Evolutionary conservation across 2,888 invertebrate species (phyloP).

Genomic region (Drosophila anomalata): DNA sequence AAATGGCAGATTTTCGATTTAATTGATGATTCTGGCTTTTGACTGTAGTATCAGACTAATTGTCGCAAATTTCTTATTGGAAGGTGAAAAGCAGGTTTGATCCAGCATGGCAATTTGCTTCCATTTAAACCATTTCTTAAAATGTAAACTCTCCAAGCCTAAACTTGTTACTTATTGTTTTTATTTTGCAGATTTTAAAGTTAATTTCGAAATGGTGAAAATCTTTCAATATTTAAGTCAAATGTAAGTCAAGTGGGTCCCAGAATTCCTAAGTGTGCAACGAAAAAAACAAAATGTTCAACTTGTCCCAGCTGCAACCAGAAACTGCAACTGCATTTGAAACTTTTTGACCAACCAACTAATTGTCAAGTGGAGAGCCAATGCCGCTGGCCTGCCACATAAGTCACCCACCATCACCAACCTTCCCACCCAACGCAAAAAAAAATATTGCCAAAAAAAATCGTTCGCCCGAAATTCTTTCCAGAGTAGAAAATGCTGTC

Average conservation of each 20-base stretch:
- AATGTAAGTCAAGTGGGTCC: background rate
- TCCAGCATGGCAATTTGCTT: background rate
- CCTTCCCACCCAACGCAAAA: background rate
- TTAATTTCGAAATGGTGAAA: background rate
- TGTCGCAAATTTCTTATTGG: constrained; percentile 15
- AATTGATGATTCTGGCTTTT: constrained; percentile 3
- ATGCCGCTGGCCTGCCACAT: constrained; percentile 36
- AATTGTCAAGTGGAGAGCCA: constrained; percentile 47
- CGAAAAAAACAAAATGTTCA: constrained; percentile 19
- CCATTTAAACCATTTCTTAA: background rate
- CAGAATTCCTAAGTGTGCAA: constrained; percentile 1
- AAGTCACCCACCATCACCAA: constrained; percentile 26
- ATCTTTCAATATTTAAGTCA: background rate
- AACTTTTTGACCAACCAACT: constrained; percentile 50
- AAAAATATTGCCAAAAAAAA: background rate
- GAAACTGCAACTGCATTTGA: constrained; percentile 36
- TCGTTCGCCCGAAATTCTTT: constrained; percentile 31
- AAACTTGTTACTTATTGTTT: background rate
- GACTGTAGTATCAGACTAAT: constrained; percentile 32
- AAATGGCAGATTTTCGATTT: constrained; percentile 8
- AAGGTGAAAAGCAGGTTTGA: background rate
- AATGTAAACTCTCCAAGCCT: background rate
- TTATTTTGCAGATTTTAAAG: background rate
- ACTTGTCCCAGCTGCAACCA: constrained; percentile 23
- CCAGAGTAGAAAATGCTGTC: constrained; percentile 41